phyloP scores from a whole-genome alignment of 2,888 invertebrate genomes.

The Ptychoptera albimana region DNA sequence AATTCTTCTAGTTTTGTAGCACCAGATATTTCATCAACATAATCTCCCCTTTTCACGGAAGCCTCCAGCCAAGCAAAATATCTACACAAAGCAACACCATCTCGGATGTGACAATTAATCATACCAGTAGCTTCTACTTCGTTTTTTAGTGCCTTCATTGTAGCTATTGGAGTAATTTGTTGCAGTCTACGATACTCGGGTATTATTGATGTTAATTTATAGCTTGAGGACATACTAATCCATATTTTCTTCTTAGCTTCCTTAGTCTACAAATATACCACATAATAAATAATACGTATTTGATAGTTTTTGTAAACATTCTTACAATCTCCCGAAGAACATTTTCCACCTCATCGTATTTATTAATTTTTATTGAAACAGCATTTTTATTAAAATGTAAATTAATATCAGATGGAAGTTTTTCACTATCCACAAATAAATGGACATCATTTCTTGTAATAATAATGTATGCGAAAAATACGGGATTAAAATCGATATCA shows the following conservation, averaged over 20 bases:
- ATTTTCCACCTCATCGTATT: constrained; percentile 37
- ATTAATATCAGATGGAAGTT: constrained; percentile 36
- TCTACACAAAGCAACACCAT: constrained; percentile 75
- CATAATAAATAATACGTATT: neutral
- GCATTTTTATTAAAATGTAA: constrained; percentile 41
- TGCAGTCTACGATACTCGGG: constrained; percentile 18
- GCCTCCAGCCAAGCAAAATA: constrained; percentile 79
- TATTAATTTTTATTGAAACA: constrained; percentile 33
- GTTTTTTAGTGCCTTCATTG: constrained; percentile 84
- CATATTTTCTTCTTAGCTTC: constrained; percentile 31
- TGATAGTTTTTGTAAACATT: constrained; percentile 4
- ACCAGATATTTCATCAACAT: constrained; percentile 64
- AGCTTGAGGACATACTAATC: constrained; percentile 39
- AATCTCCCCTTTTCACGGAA: constrained; percentile 37
- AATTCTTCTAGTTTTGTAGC: constrained; percentile 57
- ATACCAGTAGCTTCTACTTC: constrained; percentile 63
- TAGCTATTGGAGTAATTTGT: constrained; percentile 51
- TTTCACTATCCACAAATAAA: constrained; percentile 45
- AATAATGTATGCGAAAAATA: constrained; percentile 64
- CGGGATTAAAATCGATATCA: constrained; percentile 85
- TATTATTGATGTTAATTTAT: constrained; percentile 30
- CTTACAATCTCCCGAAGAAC: constrained; percentile 28
- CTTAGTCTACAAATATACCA: constrained; percentile 9
- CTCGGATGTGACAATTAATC: constrained; percentile 66
- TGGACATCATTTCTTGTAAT: constrained; percentile 39